Conservation (phyloP, 2,113 vertebrate genomes). For the Romanogobio albipinnatus region DNA sequence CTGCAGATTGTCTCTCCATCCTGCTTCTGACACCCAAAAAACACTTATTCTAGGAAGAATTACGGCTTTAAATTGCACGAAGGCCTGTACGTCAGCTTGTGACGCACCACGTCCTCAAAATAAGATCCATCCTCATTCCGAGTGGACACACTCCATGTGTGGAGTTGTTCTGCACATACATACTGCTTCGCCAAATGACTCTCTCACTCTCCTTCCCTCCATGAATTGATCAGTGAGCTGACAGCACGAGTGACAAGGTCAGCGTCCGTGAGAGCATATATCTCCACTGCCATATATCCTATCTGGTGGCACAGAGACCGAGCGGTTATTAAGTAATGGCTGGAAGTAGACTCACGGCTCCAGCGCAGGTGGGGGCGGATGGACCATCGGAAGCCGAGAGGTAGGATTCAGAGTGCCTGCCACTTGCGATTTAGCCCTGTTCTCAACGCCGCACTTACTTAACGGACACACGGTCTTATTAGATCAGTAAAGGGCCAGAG, state of each 20-base stretch:
- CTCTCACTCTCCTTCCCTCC: neutral
- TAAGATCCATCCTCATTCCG: conserved; percentile 36
- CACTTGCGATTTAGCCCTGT: conserved; percentile 13
- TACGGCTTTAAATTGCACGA: conserved; percentile 1
- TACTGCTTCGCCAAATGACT: conserved; percentile 10
- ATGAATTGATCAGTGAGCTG: conserved; percentile 55
- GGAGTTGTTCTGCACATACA: conserved; percentile 6
- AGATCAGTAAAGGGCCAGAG: conserved; percentile 8
- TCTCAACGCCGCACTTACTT: conserved; percentile 7
- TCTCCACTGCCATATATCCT: conserved; percentile 47
- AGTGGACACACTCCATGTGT: neutral
- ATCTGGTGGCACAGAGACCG: neutral
- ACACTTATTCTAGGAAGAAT: conserved; percentile 15
- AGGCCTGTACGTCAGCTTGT: conserved; percentile 28
- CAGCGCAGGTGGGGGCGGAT: neutral
- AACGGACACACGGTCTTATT: conserved; percentile 15
- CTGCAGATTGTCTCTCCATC: conserved; percentile 8
- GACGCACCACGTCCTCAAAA: conserved; percentile 27
- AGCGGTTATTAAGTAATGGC: conserved; percentile 53
- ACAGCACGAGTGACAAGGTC: conserved; percentile 54
- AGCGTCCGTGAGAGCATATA: conserved; percentile 40
- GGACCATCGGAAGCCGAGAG: neutral
- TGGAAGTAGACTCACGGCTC: conserved; percentile 3
- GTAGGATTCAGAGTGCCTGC: neutral
- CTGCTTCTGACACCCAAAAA: neutral